Base-by-base conservation (phyloP, 2,797 vertebrate genomes). In the Astyanax mexicanus region DNA sequence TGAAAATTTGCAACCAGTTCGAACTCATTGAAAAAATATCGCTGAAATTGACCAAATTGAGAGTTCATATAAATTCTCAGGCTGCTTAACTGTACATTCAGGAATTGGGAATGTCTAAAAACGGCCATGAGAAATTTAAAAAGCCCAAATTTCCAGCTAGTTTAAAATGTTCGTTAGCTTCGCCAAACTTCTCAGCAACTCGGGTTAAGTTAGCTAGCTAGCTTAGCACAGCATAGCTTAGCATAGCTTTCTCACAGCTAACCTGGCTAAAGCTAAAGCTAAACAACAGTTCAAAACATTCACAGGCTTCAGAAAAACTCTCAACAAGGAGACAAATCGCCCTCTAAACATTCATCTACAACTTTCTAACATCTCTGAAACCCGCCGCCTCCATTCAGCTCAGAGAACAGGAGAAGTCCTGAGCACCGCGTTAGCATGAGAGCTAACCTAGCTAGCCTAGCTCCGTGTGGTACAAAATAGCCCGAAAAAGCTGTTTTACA, bases 121-220 rank as follows among this genome's bases (percentile, higher is more conserved):
- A n/a, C n/a, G n/a, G n/a, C n/a, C n/a, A n/a, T n/a, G 32, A 38
- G 37, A 19, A 29, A 57, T 12, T 47, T 42, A 45, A 44, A 57
- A 4, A 21, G 23, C 2, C 61, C 61, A 66, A 66, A n/a, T 45
- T n/a, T n/a, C n/a, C n/a, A 13, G 2, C 6, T 42, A 29, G 44
- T 49, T 29, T 51, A n/a, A 27, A n/a, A 27, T 6, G 23, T 42
- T 47, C 27, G 13, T 23, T 47, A 66, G 23, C 64, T 66, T 17
- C 65, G 38, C 45, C 64, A 68, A 68, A 68, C 45, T 68, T 68
- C 65, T 69, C 49, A n/a, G 67, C 67, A 69, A 69, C 47, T 69
- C 19, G 49, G 6, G n/a, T 6, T 5, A 40, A 37, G 57, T 35
- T 38, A 27, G 61, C 32, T 38, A 27, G 61, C 32, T 60, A 64